A percentile compares a stretch with the other conserved stretches of the same genome.
Conservation (phyloP, 2,888 invertebrate genomes). For the Philereme vetulata region DNA sequence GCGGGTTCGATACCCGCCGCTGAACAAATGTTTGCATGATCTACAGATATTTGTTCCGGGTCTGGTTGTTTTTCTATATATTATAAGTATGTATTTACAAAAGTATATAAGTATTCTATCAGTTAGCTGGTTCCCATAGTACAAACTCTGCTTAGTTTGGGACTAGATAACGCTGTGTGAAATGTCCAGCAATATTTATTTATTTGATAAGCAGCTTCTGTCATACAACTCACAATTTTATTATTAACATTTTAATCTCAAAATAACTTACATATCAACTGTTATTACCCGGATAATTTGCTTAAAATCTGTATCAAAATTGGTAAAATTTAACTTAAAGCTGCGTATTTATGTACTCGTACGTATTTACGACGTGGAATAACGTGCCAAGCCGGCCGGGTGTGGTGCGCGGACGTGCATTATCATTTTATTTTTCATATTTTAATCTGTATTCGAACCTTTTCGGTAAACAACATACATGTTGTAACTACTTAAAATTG, state of each 20-base stretch:
- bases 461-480: neutral
- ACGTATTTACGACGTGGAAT: constrained; percentile 27
- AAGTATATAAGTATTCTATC: too few species aligned
- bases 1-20: too few species aligned
- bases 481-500: too few species aligned
- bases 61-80: too few species aligned
- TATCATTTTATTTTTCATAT: constrained; percentile 30
- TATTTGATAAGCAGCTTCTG: neutral
- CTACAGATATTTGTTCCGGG: too few species aligned
- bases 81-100: too few species aligned
- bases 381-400: constrained; percentile 34
- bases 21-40: too few species aligned
- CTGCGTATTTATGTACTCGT: constrained; percentile 13
- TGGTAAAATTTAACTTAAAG: constrained; percentile 22
- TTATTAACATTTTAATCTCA: constrained; percentile 12
- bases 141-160: too few species aligned
- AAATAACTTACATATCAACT: constrained; percentile 13
- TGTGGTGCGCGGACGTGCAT: constrained; percentile 26
- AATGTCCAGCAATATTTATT: too few species aligned
- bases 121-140: too few species aligned
- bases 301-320: constrained; percentile 19
- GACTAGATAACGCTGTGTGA: too few species aligned
- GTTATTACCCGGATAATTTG: constrained; percentile 15
- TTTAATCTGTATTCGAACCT: constrained; percentile 14
- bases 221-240: too few species aligned